A percentile compares a stretch with the other conserved stretches of the same genome.
Evolutionary conservation across 2,888 invertebrate genomes (phyloP).

Genomic region (Marronus borbonicus): DNA sequence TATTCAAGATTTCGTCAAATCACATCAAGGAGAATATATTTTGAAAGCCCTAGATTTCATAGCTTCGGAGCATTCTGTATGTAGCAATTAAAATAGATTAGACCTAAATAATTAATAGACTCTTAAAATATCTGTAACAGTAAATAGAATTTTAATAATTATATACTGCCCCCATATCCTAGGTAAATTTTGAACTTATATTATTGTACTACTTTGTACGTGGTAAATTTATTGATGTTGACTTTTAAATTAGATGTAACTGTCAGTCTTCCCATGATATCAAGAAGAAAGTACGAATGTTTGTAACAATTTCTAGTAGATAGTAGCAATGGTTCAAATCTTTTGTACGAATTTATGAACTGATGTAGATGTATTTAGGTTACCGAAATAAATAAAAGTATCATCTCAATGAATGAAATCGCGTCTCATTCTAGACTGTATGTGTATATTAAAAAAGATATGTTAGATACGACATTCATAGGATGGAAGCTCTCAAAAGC

Average conservation of each 20-base stretch:
- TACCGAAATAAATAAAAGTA: no score
- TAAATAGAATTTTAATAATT: neutral
- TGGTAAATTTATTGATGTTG: neutral
- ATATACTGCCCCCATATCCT: neutral
- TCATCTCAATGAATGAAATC: no score
- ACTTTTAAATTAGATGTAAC: neutral
- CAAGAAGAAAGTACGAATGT: conserved; percentile 7
- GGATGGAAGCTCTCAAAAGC: no score
- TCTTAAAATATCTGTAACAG: neutral
- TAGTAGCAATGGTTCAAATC: neutral
- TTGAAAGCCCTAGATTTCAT: no score
- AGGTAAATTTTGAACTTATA: neutral
- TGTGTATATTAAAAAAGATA: no score
- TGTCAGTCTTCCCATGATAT: conserved; percentile 30
- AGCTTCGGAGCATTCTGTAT: no score
- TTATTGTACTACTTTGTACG: neutral
- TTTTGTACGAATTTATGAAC: conserved; percentile 39
- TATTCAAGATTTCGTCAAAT: no score
- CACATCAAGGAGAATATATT: no score
- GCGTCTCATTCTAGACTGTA: no score
- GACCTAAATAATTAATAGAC: neutral
- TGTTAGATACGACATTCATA: no score
- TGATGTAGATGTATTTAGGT: conserved; percentile 6
- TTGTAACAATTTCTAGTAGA: conserved; percentile 24
- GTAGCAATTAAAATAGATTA: no score